A percentile compares a stretch with the other conserved stretches of the same genome.
These are phyloP conservation scores for Botrylloides violaceus DNA, from an alignment of 23 tunicate species.

Conservation along the genomic window DNA sequence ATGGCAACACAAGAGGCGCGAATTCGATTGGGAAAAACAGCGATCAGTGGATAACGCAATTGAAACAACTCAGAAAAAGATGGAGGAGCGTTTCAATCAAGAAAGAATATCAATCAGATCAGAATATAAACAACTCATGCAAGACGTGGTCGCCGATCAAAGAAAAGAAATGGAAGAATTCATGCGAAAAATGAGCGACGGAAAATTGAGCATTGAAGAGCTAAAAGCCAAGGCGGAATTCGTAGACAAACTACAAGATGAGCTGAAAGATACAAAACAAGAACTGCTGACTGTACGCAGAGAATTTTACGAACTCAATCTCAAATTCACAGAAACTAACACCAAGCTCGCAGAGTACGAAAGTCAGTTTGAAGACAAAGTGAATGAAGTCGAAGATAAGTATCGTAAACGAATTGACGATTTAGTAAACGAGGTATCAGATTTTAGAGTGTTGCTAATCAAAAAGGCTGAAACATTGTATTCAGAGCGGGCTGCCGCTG, in stretches of 20 bases:
- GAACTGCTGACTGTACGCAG: constrained; percentile 3
- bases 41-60: constrained; percentile 58
- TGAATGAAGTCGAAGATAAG: constrained; percentile 49
- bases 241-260: constrained; percentile 27
- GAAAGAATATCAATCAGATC: constrained; percentile 53
- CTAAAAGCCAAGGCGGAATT: constrained; percentile 47
- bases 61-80: constrained; percentile 32
- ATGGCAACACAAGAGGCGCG: constrained; percentile 29
- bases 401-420: constrained; percentile 49
- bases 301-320: constrained; percentile 20
- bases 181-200: constrained; percentile 30
- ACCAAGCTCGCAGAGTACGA: constrained; percentile 31
- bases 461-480: constrained; percentile 14
- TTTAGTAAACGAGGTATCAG: constrained; percentile 43
- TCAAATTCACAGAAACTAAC: constrained; percentile 11
- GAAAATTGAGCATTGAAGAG: constrained; percentile 37
- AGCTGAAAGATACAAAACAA: constrained; percentile 28
- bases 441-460: constrained; percentile 7
- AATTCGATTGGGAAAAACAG: constrained; percentile 68
- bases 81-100: constrained; percentile 47
- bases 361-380: constrained; percentile 63
- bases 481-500: constrained; percentile 12
- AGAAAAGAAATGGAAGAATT: constrained; percentile 46
- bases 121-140: constrained; percentile 45
- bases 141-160: constrained; percentile 56